A percentile compares a stretch with the other conserved stretches of the same genome.
phyloP scores from a whole-genome alignment of 30 jellyfish, hydroid and myxozoan genomes.

The Hydractinia echinata region DNA sequence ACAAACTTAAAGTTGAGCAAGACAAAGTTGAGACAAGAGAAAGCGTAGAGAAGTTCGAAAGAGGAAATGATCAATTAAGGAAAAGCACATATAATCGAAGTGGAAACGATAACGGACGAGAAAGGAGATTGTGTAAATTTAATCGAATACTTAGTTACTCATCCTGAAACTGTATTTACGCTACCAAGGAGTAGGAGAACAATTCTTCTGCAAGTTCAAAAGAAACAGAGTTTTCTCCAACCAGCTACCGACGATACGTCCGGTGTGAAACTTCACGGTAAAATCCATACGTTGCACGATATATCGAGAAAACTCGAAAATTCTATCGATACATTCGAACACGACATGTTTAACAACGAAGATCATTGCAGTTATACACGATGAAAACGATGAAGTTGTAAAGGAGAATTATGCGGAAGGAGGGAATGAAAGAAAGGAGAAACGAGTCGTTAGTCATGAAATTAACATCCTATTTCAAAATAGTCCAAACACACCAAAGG shows the following conservation, averaged over 20 bases:
- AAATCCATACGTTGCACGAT: no score
- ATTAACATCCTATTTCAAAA: slow-evolving; percentile 4
- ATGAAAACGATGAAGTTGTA: not conserved
- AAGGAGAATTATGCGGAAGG: not conserved
- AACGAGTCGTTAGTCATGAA: not conserved
- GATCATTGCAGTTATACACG: not conserved
- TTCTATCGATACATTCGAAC: no score
- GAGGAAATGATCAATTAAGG: not conserved
- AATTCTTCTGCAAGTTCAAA: no score
- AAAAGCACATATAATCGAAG: not conserved
- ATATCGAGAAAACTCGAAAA: no score
- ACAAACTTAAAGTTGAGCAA: no score
- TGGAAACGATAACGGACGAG: not conserved
- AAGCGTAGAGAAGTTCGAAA: not conserved
- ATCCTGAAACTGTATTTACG: not conserved
- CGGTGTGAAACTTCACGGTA: no score
- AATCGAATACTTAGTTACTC: not conserved
- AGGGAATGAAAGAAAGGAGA: not conserved
- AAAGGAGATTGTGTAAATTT: not conserved
- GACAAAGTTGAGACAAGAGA: no score
- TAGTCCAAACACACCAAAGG: not conserved
- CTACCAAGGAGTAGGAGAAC: not conserved
- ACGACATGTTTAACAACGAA: not conserved
- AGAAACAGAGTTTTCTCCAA: no score
- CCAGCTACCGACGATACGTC: no score